A percentile compares a stretch with the other conserved stretches of the same genome.
These are phyloP conservation scores for Hyperopisus bebe DNA, from an alignment of 2,113 vertebrate species.

Conservation along the genomic window DNA sequence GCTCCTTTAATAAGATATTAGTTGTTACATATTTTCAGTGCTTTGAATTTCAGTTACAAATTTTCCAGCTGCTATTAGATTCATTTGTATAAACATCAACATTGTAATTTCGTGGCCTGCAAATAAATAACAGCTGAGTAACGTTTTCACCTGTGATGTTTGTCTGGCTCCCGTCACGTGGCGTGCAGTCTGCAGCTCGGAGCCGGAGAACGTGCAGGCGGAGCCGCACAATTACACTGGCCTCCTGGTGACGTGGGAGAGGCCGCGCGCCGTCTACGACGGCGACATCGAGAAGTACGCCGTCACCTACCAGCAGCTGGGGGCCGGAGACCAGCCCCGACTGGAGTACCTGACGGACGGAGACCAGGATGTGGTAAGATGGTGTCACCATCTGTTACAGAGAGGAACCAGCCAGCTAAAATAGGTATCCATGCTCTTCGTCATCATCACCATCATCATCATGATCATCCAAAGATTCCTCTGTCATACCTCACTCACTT, in stretches of 20 bases:
- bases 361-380: conserved; percentile 95
- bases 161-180: not conserved
- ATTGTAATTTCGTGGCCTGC: not conserved
- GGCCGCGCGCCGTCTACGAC: conserved; percentile 86
- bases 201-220: conserved; percentile 85
- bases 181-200: conserved; percentile 84
- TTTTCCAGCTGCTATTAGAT: not conserved
- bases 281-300: conserved; percentile 84
- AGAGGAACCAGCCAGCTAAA: not conserved
- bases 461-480: not conserved
- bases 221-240: conserved; percentile 81
- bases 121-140: not conserved
- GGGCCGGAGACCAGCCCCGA: conserved; percentile 59
- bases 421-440: not conserved
- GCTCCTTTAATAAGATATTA: not conserved
- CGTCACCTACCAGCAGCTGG: conserved; percentile 70
- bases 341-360: conserved; percentile 86
- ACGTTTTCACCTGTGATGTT: not conserved
- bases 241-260: conserved; percentile 88
- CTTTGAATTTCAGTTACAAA: not conserved
- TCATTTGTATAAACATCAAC: not conserved
- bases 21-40: not conserved
- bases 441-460: no score
- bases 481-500: not conserved
- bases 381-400: not conserved